phyloP scores from a whole-genome alignment of 2,113 vertebrate species.

The Blennius ocellaris region DNA sequence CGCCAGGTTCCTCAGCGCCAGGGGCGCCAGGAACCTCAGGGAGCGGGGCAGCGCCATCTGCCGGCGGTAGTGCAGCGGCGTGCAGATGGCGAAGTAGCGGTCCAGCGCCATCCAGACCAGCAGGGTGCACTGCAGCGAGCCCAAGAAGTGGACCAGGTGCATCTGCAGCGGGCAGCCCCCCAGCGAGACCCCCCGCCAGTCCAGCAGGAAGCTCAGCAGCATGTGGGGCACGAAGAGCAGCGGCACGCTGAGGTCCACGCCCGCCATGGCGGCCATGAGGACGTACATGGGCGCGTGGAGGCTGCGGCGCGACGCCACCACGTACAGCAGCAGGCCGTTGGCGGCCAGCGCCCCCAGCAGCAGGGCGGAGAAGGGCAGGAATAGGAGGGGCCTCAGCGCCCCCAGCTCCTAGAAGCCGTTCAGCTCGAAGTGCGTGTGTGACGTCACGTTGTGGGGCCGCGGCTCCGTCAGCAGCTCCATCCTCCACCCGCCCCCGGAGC shows the following conservation, averaged over 20 bases:
- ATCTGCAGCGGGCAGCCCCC: conserved; percentile 53
- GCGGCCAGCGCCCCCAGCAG: not conserved
- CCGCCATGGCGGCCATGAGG: conserved; percentile 43
- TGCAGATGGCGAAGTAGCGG: conserved; percentile 59
- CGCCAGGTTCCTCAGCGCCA: conserved; percentile 11
- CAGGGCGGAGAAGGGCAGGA: conserved; percentile 24
- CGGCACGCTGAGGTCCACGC: conserved; percentile 41
- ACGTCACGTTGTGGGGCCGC: no score
- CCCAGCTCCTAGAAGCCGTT: conserved; percentile 18
- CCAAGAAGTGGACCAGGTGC: not conserved
- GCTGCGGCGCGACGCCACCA: conserved; percentile 33
- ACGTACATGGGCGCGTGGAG: conserved; percentile 56
- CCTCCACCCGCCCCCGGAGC: no score
- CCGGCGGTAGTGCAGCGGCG: conserved; percentile 37
- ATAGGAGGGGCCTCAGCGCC: conserved; percentile 37
- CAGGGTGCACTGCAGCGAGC: conserved; percentile 17
- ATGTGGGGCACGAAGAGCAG: conserved; percentile 41
- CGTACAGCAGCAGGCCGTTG: conserved; percentile 48
- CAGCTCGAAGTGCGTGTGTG: conserved; percentile 15
- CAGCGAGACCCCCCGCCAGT: conserved; percentile 50
- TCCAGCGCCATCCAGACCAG: conserved; percentile 55
- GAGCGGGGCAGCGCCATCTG: conserved; percentile 7
- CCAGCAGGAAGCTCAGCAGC: conserved; percentile 52
- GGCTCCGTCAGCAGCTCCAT: no score
- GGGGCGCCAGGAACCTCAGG: conserved; percentile 11